Evolutionary conservation across 1,140 invertebrate species (phyloP), one percentile per base, ranked within the genome.

Genomic region (Pseudomyrmex flavicornis): DNA sequence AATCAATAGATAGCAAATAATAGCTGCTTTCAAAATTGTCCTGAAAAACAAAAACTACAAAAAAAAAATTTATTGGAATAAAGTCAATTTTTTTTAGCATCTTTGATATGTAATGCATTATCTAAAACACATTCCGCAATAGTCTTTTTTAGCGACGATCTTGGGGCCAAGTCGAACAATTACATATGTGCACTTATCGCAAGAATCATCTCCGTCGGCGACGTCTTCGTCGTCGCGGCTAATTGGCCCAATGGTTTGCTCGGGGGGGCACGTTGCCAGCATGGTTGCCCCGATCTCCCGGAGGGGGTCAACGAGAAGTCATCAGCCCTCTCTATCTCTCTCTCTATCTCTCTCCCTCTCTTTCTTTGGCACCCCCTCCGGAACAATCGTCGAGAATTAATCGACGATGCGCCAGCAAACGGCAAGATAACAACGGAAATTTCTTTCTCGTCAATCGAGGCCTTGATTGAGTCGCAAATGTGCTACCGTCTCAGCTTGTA

Each of bases 211-310:
- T 10, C 62, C 54, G 68, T 62, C 48, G 50, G 62, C 66, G 80
- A n/a, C 48, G 73, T 50, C 66, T 72, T 56, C 56, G 63, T 70
- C 17, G 44, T 61, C 22, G 61, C 61, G 62, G 48, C 63, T 74
- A 87, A 90, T 90, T 89, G 83, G 82, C 82, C 75, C 75, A 83
- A 89, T 87, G 63, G 63, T 56, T 73, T 58, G 58, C 20, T 66
- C 56, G 54, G 76, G 76, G 74, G 74, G 88, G 88, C 85, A 85
- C 88, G 88, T 72, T n/a, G n/a, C 72, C 63, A 74, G 59, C 50
- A 73, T 74, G 50, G 52, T 52, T 89, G 65, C 56, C 50, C 82
- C 75, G 83, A 88, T 89, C 88, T 85, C 89, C 89, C 58, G 54
- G 83, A 59, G 80, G 59, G 85, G 88, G 80, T 89, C 80, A 89